phyloP scores from a whole-genome alignment of 30 jellyfish, hydroid and myxozoan species.

The Calvadosia cruxmelitensis region DNA sequence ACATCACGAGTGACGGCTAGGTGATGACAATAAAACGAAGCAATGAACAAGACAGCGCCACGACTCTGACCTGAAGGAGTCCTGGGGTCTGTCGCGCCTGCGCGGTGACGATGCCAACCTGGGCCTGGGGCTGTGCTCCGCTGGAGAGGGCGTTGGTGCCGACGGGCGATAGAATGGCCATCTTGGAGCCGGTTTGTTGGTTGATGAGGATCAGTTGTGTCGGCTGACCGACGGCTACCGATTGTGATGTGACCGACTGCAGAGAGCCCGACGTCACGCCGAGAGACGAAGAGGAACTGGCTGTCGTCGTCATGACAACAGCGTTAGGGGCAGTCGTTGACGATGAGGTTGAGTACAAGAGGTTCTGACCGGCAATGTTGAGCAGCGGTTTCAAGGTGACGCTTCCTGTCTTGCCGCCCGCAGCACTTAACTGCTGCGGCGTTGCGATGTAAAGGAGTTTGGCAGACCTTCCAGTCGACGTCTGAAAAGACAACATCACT shows the following conservation, averaged over 20 bases:
- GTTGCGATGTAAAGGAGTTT: neutral
- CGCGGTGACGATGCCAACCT: neutral
- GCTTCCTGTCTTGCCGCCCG: neutral
- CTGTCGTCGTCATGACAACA: neutral
- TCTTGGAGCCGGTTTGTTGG: slow-evolving; percentile 16
- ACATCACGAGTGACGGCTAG: no score
- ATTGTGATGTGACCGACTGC: neutral
- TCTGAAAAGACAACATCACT: neutral
- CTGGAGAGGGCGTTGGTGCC: neutral
- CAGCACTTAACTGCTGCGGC: neutral
- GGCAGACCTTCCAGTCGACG: neutral
- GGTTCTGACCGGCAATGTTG: neutral
- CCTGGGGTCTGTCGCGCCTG: no score
- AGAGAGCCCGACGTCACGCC: neutral
- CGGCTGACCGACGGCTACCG: no score
- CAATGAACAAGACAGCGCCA: no score
- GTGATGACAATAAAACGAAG: no score
- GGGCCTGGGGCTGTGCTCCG: neutral
- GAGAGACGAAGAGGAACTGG: neutral
- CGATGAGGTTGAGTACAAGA: neutral
- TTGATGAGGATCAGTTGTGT: neutral
- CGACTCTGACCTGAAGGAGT: no score
- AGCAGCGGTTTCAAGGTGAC: neutral
- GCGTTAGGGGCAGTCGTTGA: neutral
- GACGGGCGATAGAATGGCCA: slow-evolving; percentile 26